phyloP scores from a whole-genome alignment of 2,888 invertebrate species.

The Eretmocerus hayati region DNA sequence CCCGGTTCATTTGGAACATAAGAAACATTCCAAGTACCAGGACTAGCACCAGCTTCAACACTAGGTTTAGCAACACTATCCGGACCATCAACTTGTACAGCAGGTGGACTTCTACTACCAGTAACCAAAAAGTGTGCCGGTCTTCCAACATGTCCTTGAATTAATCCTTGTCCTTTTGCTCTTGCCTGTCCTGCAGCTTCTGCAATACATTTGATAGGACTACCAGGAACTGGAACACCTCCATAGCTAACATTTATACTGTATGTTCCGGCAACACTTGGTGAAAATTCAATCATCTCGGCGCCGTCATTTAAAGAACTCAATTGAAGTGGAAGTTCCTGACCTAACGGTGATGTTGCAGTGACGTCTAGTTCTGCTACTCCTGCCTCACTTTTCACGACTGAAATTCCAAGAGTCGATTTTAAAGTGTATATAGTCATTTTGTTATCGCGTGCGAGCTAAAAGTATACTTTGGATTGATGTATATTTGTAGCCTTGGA shows the following conservation, averaged over 20 bases:
- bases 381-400: constrained; percentile 74
- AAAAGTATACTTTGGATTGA: too few species aligned
- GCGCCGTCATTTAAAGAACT: constrained; percentile 61
- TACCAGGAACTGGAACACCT: constrained; percentile 44
- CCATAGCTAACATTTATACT: constrained; percentile 62
- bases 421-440: too few species aligned
- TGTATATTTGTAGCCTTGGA: too few species aligned
- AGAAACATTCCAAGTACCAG: constrained; percentile 79
- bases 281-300: constrained; percentile 75
- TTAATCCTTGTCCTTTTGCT: constrained; percentile 56
- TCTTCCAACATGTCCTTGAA: constrained; percentile 49
- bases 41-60: constrained; percentile 61
- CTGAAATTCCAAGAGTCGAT: constrained; percentile 48
- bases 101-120: constrained; percentile 43
- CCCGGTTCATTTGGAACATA: constrained; percentile 91
- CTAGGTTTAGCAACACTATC: constrained; percentile 52
- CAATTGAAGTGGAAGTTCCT: constrained; percentile 74
- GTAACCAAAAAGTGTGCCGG: constrained; percentile 51
- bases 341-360: constrained; percentile 80
- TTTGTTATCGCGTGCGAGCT: too few species aligned
- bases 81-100: constrained; percentile 53
- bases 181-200: constrained; percentile 55
- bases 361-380: constrained; percentile 80
- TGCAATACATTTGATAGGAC: constrained; percentile 53
- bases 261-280: constrained; percentile 73